Percentiles rank a stretch among this genome's conserved stretches.
Conservation (phyloP, 2,797 vertebrate genomes). For the Pantherophis vulpinus region DNA sequence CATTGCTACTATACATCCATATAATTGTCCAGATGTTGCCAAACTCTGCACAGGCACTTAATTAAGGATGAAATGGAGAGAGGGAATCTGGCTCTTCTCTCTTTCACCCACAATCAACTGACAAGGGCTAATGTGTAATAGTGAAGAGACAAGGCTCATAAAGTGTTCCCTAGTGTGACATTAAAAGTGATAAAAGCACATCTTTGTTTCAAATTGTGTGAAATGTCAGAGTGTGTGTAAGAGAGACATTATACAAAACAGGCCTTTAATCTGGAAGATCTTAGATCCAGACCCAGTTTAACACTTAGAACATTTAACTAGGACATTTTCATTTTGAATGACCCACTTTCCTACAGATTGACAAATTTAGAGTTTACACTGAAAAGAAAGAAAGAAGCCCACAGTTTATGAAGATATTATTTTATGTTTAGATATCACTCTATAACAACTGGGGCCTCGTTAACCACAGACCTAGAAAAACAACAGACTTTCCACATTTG, state of each 20-base stretch:
- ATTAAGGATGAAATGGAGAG: not conserved
- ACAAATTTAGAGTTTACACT: conserved; percentile 63
- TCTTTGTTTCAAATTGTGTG: not conserved
- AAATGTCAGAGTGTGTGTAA: not conserved
- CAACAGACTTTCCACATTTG: conserved; percentile 68
- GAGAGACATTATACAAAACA: not conserved
- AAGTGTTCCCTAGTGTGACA: not conserved
- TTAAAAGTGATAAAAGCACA: not conserved
- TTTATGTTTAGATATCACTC: conserved; percentile 73
- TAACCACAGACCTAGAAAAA: conserved; percentile 67
- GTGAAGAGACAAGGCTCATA: not conserved
- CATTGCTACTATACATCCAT: not conserved
- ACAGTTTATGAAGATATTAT: conserved; percentile 74
- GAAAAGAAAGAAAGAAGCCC: conserved; percentile 50
- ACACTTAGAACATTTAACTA: conserved; percentile 42
- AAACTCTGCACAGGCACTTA: not conserved
- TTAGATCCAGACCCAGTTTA: not conserved
- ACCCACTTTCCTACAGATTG: conserved; percentile 51
- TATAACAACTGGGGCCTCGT: conserved; percentile 65
- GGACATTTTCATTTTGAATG: conserved; percentile 40
- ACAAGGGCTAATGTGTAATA: not conserved
- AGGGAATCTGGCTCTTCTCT: not conserved
- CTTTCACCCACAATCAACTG: not conserved
- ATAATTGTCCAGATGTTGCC: not conserved
- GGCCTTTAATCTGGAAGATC: not conserved